Base-by-base conservation (phyloP, 1,140 invertebrate genomes). In the Gyrodactylus bullatarudis region DNA sequence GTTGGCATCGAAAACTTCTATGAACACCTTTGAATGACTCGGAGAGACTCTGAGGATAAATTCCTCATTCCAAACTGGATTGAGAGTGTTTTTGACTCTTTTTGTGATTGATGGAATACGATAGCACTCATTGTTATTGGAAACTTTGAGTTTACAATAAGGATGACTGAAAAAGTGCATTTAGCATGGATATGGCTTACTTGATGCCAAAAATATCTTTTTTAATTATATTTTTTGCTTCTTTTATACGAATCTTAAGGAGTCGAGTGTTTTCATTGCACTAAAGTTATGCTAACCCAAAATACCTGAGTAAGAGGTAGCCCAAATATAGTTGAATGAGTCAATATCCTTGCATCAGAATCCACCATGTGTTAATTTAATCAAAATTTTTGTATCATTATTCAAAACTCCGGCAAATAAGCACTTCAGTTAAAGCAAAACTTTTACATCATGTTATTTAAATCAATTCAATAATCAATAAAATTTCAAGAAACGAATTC, bases 11-110 rank as follows among this genome's bases (percentile, higher is more conserved):
- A 16, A 54, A 54, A 54, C 34, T 54, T 54, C 34, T 8, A 54
- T 54, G 34, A 16, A 54, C 8, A 54, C n/a, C n/a, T 54, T 54
- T n/a, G 34, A 54, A n/a, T 8, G n/a, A 8, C 8, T 16, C 8
- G 34, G 34, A 54, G 8, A 16, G 8, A 71, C 70, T 71, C 70
- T 21, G 24, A 71, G 24, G 1, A 71, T 23, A 24, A 71, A 71
- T 25, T 71, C 70, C 24, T 71, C 70, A 24, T 71, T 71, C 70
- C 70, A 71, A 1, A 21, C 24, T 23, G 70, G 70, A 71, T 71
- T 71, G 1, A 71, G n/a, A 71, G 70, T 71, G 21, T 71, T 26
- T 24, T 71, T 71, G 20, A 25, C 20, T 1, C 20, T 71, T 25
- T 24, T 71, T 2, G 70, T 71, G 20, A 23, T 19, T 24, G 24